Base-by-base conservation (phyloP, 2,888 invertebrate species). In the Phrixothrix hirtus region DNA sequence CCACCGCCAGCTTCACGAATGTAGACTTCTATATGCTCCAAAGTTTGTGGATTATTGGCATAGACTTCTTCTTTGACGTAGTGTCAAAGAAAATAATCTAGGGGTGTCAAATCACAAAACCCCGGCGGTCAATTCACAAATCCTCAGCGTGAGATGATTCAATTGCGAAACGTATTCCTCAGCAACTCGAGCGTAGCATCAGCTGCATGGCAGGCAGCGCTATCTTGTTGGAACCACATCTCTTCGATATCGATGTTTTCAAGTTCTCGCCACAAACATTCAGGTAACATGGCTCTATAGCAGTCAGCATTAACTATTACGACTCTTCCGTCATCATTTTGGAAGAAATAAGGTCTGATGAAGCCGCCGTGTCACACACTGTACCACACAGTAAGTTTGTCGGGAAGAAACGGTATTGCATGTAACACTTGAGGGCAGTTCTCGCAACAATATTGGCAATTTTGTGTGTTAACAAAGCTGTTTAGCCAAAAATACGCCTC, bases 321-420 rank as follows among this genome's bases (percentile, higher is more conserved):
- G 51, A 67, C 58, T 36, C 57, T 58, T 70, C 45, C 72, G 58
- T 57, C 69, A n/a, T n/a, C n/a, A n/a, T n/a, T n/a, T n/a, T n/a
- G n/a, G n/a, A n/a, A n/a, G n/a, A n/a, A n/a, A n/a, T 67, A 48
- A 41, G 41, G 32, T 34, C 39, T 32, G n/a, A 48, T 41, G 17
- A 48, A 11, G 14, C 34, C 34, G 41, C 65, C 67, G 59, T 60
- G 57, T 64, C 65, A 68, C 56, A 73, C 68, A 53, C 65, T 67
- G 46, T 69, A 72, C 64, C 70, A 72, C 63, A 68, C 68, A 57
- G 43, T 70, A 21, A 64, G 51, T 58, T 64, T 63, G n/a, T 65
- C 56, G 49, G 68, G 63, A 65, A 67, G 63, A 57, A 71, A 58
- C 48, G 56, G 62, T 55, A 50, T 60, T 43, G 69, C 64, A 29